phyloP scores from a whole-genome alignment of 2,888 invertebrate species.

The Phlogophora meticulosa region DNA sequence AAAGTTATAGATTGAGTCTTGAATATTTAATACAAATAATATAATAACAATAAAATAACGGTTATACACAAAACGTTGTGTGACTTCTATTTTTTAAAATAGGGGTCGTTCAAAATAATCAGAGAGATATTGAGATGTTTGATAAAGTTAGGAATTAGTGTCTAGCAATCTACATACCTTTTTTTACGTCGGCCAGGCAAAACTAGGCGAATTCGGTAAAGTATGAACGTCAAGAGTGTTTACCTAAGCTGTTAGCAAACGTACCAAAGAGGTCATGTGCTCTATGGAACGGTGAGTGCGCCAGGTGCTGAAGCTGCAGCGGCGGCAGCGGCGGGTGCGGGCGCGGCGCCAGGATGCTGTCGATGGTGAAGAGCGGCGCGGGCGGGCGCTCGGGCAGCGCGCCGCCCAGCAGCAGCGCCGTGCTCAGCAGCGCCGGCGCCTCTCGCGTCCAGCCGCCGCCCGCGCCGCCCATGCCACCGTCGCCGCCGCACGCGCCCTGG shows the following conservation, averaged over 20 bases:
- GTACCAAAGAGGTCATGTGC: conserved; percentile 96
- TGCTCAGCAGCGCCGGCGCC: conserved; percentile 88
- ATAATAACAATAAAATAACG: too few species aligned
- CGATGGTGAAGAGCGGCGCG: conserved; percentile 95
- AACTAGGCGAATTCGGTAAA: too few species aligned
- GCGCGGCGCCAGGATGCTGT: conserved; percentile 95
- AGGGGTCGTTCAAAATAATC: too few species aligned
- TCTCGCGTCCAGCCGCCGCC: conserved; percentile 85
- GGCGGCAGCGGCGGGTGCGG: conserved; percentile 92
- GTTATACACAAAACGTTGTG: too few species aligned
- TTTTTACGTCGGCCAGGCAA: too few species aligned
- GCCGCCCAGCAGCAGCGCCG: conserved; percentile 89
- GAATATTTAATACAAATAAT: too few species aligned
- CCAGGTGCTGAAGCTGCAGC: conserved; percentile 91
- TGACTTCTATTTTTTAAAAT: too few species aligned
- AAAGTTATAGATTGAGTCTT: too few species aligned
- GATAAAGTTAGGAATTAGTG: too few species aligned
- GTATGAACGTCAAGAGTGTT: conserved; percentile 28
- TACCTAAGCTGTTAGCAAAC: conserved; percentile 79
- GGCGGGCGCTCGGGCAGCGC: conserved; percentile 87
- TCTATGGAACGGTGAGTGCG: conserved; percentile 92
- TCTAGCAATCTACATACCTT: too few species aligned
- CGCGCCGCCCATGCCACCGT: conserved; percentile 82
- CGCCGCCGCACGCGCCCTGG: conserved; percentile 75
- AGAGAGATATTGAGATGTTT: too few species aligned